These are phyloP conservation scores for Dendrocincla fuliginosa DNA, from an alignment of 2,797 vertebrate species.

Conservation along the genomic window DNA sequence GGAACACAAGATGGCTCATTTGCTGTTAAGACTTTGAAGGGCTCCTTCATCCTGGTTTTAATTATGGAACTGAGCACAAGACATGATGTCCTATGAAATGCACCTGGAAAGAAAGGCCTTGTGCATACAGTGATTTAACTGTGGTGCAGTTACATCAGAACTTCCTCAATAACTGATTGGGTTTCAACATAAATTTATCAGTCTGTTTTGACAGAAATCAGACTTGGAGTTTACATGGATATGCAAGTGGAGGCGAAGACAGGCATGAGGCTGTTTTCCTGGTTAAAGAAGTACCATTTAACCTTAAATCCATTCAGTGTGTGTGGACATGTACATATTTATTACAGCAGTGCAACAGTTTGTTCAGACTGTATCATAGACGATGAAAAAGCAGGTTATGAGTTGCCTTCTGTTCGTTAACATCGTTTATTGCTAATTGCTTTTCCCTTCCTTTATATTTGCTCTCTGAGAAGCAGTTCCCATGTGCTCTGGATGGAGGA, in stretches of 20 bases:
- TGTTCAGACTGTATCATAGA: neutral
- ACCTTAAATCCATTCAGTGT: slow-evolving; percentile 21
- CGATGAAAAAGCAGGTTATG: neutral
- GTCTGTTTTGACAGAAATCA: neutral
- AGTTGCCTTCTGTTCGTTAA: neutral
- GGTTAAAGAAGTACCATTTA: slow-evolving; percentile 7
- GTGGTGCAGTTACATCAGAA: neutral
- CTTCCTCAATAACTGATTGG: neutral
- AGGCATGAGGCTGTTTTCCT: slow-evolving; percentile 57
- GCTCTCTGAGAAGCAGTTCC: slow-evolving; percentile 28
- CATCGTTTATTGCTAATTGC: slow-evolving; percentile 20
- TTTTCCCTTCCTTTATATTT: slow-evolving; percentile 50
- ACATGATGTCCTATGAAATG: neutral
- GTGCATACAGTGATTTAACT: neutral
- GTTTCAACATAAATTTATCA: slow-evolving; percentile 5
- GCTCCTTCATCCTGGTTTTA: slow-evolving; percentile 53
- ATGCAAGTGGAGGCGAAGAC: neutral
- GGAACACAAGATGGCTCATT: neutral
- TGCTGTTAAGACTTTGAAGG: slow-evolving; percentile 11
- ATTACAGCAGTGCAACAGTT: neutral
- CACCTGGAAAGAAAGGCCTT: neutral
- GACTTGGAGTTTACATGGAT: neutral
- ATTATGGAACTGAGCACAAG: slow-evolving; percentile 58
- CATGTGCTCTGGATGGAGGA: slow-evolving; percentile 14
- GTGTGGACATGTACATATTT: slow-evolving; percentile 16